Evolutionary conservation across 2,113 vertebrate species (phyloP).

Genomic region (Microcebus ravelobensis): DNA sequence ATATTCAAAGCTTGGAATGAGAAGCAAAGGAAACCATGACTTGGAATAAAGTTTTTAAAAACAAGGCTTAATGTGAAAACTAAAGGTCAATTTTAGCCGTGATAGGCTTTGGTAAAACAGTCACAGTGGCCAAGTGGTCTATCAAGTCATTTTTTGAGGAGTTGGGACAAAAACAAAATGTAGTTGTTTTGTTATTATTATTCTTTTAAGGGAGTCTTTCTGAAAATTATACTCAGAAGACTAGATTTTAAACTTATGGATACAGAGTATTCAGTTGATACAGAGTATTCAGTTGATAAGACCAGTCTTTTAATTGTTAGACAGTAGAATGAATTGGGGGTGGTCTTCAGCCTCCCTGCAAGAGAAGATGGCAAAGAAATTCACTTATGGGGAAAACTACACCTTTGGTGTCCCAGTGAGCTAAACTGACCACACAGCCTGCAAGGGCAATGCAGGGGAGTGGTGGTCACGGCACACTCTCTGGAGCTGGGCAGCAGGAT

Average conservation of each 20-base stretch:
- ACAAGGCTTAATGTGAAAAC: background rate
- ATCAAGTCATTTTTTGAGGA: conserved; percentile 22
- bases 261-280: conserved; percentile 9
- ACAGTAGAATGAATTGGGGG: background rate
- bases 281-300: background rate
- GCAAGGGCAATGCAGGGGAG: too few relatives aligned
- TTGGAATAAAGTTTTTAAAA: conserved; percentile 43
- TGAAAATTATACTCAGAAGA: conserved; percentile 6
- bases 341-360: background rate
- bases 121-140: background rate
- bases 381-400: background rate
- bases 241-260: background rate
- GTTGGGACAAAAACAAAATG: background rate
- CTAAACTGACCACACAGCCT: background rate
- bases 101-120: conserved; percentile 28
- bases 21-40: conserved; percentile 17
- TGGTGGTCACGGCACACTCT: background rate
- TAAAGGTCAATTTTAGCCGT: background rate
- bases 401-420: background rate
- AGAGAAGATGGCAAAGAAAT: background rate
- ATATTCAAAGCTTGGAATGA: background rate
- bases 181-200: background rate
- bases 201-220: background rate
- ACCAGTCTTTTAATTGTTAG: background rate
- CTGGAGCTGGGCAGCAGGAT: background rate